Conservation (phyloP, 2,797 vertebrate species). For the Iguana delicatissima region DNA sequence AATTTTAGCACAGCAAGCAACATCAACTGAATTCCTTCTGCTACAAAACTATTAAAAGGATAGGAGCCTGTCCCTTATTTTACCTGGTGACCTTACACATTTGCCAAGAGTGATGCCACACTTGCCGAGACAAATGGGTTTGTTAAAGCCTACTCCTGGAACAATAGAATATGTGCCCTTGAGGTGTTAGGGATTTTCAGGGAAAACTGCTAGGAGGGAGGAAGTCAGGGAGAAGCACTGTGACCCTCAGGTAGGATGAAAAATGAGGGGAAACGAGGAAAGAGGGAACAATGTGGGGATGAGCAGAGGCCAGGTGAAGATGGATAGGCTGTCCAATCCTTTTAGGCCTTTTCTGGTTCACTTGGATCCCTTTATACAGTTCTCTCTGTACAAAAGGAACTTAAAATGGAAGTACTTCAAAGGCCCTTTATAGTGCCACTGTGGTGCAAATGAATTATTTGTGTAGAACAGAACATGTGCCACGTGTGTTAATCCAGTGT, state of each 20-base stretch:
- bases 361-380: slow-evolving; percentile 20
- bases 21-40: too few species aligned
- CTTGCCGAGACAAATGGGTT: background rate
- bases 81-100: background rate
- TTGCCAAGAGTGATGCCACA: background rate
- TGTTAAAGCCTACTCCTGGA: background rate
- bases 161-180: background rate
- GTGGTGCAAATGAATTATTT: background rate
- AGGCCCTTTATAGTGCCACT: slow-evolving; percentile 23
- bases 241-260: background rate
- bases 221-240: background rate
- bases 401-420: slow-evolving; percentile 36
- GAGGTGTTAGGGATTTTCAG: too few species aligned
- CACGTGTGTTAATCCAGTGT: slow-evolving; percentile 41
- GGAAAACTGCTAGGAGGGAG: background rate
- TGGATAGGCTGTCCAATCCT: background rate
- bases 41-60: too few species aligned
- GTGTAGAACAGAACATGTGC: slow-evolving; percentile 14
- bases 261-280: background rate
- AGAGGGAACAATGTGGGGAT: background rate
- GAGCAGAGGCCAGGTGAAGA: background rate
- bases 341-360: background rate
- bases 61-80: too few species aligned
- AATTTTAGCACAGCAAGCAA: too few species aligned
- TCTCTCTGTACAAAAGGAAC: slow-evolving; percentile 14